A percentile compares a stretch with the other conserved stretches of the same genome.
Evolutionary conservation across 2,797 vertebrate genomes (phyloP).

Genomic region (Fringilla coelebs): DNA sequence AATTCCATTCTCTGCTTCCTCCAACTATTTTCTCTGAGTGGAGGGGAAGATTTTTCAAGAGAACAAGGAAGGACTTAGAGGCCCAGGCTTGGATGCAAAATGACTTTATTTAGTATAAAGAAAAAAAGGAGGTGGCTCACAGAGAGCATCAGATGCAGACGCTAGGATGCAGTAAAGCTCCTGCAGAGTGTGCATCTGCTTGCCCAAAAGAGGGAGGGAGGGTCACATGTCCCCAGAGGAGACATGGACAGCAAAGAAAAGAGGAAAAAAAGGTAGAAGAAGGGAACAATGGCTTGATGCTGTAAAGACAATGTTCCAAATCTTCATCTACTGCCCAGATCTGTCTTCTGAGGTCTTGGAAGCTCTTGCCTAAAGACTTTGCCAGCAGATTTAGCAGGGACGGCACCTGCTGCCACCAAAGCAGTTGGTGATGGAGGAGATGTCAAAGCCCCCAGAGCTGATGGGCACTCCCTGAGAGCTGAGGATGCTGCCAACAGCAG

Average conservation of each 20-base stretch:
- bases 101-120: neutral
- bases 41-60: neutral
- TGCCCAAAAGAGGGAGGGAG: neutral
- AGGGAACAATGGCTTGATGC: neutral
- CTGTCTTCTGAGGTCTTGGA: rapidly evolving
- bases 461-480: neutral
- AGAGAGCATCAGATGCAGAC: neutral
- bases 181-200: neutral
- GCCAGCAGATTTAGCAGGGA: neutral
- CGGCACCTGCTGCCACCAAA: neutral
- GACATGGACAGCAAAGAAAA: rapidly evolving
- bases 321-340: neutral
- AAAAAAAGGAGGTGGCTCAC: neutral
- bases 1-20: neutral
- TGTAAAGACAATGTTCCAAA: neutral
- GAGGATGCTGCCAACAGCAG: neutral
- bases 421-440: neutral
- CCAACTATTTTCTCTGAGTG: neutral
- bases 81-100: neutral
- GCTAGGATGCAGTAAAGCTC: neutral
- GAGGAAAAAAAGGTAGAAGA: neutral
- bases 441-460: neutral
- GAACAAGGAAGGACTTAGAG: neutral
- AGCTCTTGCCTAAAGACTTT: rapidly evolving
- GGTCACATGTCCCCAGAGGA: neutral